phyloP scores from a whole-genome alignment of 1,140 invertebrate genomes.

The Helicorthomorpha holstii region DNA sequence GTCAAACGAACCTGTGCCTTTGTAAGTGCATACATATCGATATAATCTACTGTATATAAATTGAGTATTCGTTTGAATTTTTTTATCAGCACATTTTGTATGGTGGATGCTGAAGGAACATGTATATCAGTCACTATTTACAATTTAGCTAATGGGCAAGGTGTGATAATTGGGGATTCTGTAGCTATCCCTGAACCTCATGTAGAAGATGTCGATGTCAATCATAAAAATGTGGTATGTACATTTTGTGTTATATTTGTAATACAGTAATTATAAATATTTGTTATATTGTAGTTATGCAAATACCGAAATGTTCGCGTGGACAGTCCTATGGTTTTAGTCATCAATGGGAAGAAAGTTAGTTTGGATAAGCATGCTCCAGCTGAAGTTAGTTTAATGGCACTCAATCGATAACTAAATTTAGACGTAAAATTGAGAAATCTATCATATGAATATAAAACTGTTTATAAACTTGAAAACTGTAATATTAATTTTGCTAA shows the following conservation, averaged over 20 bases:
- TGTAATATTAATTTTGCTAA: no score
- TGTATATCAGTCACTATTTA: slow-evolving; percentile 62
- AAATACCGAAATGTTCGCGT: slow-evolving; percentile 52
- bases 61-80: slow-evolving; percentile 8
- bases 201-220: slow-evolving; percentile 41
- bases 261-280: background rate
- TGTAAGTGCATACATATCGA: slow-evolving; percentile 42
- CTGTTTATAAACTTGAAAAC: no score
- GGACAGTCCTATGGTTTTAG: slow-evolving; percentile 50
- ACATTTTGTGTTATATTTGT: slow-evolving; percentile 7
- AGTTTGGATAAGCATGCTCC: slow-evolving; percentile 45
- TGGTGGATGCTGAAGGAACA: slow-evolving; percentile 50
- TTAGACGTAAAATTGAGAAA: no score
- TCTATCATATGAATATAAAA: no score
- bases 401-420: no score
- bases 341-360: slow-evolving; percentile 56
- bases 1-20: slow-evolving; percentile 53
- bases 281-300: slow-evolving; percentile 35
- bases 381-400: slow-evolving; percentile 6
- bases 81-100: slow-evolving; percentile 54
- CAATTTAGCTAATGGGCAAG: slow-evolving; percentile 60
- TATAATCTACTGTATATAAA: no score
- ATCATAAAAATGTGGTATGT: slow-evolving; percentile 38
- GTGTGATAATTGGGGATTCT: slow-evolving; percentile 65
- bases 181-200: slow-evolving; percentile 62